Base-by-base conservation (phyloP, 2,797 vertebrate species). In the Poeciliopsis infans region DNA sequence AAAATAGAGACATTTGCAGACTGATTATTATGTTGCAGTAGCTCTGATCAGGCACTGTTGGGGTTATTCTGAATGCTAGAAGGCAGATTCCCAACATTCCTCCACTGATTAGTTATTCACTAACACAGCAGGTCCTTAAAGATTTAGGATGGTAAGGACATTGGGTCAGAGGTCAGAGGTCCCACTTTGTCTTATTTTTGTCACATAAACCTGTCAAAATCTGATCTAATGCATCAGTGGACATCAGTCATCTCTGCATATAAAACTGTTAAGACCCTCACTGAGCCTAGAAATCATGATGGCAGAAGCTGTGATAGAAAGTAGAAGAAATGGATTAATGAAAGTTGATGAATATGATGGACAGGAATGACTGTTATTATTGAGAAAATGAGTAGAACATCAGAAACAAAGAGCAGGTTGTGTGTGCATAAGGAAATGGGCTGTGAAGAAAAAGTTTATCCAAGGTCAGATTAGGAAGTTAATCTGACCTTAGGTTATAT, bases 151-250 rank as follows among this genome's bases (percentile, higher is more conserved):
- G 83, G 43, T 91, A 87, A 89, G 83, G 79, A 74, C 83, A 84
- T 76, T 90, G 88, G 86, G 79, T 77, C 83, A 85, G 74, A 90
- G 87, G 86, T 88, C 83, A 88, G 6, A 41, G 72, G 47, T 86
- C 83, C 68, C 0, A 8, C 61, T 84, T 81, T 41, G 43, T 80
- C 77, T 71, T 79, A 74, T 68, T 77, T 80, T 47, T 76, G 43
- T 79, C 76, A 28, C 53, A 20, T 71, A 61, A 75, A 74, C 68
- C 12, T 0, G 25, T 69, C 80, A 57, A 84, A 85, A 83, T 79
- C 61, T 74, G 23, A n/a, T 79, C 78, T 77, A 71, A 90, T 61
- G 79, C 84, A 79, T 86, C 79, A 43, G 59, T 85, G 83, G 84
- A 86, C 78, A 81, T 76, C 75, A 80, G 74, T 91, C 79, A 85